Base-by-base conservation (phyloP, 2,113 vertebrate genomes). In the Lophius piscatorius region DNA sequence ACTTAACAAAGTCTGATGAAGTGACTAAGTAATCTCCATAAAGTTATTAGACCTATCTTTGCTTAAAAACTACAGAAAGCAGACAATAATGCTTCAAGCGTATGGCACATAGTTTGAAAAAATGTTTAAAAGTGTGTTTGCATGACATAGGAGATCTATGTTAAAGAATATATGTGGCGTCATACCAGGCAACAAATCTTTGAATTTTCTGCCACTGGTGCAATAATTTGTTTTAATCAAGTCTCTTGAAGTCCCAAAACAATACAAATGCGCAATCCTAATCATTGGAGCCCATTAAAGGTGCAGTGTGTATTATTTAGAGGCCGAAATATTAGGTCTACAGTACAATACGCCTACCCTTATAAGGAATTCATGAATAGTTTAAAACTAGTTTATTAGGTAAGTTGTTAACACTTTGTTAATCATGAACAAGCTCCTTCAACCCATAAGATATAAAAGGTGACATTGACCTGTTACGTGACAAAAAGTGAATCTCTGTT, bases 251-350 rank as follows among this genome's bases (percentile, higher is more conserved):
- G n/a, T n/a, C n/a, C n/a, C n/a, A n/a, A n/a, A 13, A 48, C 13
- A 45, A 51, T 29, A 47, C 36, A 2, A 50, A 82, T 40, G 70
- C 73, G 67, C 63, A 80, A 80, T 80, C 54, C 50, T 44, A 40
- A 48, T 58, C 29, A 3, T 10, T 6, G 48, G 42, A 65, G 51
- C 24, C 42, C 44, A 59, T 54, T 23, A 39, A 50, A 66, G 1
- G 29, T 31, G 29, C 29, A 31, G 29, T 31, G 6, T 4, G 29
- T 10, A 7, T 3, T 8, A 31, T 31, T 31, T 31, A n/a, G 9
- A 31, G 29, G 29, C 9, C 29, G 11, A 31, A 31, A 31, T 1
- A 3, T 31, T 31, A 28, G 9, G n/a, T n/a, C n/a, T 28, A 28
- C 5, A 6, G 9, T 28, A 28, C 26, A 28, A 9, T 28, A 28